A percentile compares a stretch with the other conserved stretches of the same genome.
Evolutionary conservation across 2,113 vertebrate genomes (phyloP).

Genomic region (Actenoides lindsayi): DNA sequence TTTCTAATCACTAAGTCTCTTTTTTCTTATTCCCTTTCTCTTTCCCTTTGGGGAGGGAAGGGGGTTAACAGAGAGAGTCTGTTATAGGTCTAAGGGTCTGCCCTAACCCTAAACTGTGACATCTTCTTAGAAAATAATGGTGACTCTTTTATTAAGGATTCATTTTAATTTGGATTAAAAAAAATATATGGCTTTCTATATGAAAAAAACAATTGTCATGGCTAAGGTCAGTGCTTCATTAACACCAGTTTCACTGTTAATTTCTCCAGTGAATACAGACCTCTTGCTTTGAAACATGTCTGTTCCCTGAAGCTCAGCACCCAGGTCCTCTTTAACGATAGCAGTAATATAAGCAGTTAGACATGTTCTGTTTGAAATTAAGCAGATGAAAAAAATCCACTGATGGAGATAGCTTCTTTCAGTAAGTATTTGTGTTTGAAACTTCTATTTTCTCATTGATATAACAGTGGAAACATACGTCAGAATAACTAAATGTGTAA

Average conservation of each 20-base stretch:
- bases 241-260: not conserved
- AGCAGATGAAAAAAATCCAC: not conserved
- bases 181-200: rapidly evolving
- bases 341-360: not conserved
- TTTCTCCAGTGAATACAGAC: not conserved
- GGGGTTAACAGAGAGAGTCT: too few species aligned
- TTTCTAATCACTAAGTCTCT: too few species aligned
- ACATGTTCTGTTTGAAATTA: not conserved
- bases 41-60: too few species aligned
- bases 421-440: not conserved
- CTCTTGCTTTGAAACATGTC: not conserved
- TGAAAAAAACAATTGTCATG: not conserved
- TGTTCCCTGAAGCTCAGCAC: not conserved
- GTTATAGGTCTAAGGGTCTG: not conserved
- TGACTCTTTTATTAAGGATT: too few species aligned
- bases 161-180: not conserved
- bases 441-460: not conserved
- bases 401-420: not conserved
- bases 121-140: too few species aligned
- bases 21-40: too few species aligned
- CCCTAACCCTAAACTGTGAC: too few species aligned
- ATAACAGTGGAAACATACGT: not conserved
- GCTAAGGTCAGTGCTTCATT: not conserved
- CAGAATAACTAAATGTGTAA: not conserved
- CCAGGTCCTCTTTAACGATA: not conserved